These are phyloP conservation scores for Xestia sexstrigata DNA, from an alignment of 2,888 invertebrate species.

Conservation along the genomic window DNA sequence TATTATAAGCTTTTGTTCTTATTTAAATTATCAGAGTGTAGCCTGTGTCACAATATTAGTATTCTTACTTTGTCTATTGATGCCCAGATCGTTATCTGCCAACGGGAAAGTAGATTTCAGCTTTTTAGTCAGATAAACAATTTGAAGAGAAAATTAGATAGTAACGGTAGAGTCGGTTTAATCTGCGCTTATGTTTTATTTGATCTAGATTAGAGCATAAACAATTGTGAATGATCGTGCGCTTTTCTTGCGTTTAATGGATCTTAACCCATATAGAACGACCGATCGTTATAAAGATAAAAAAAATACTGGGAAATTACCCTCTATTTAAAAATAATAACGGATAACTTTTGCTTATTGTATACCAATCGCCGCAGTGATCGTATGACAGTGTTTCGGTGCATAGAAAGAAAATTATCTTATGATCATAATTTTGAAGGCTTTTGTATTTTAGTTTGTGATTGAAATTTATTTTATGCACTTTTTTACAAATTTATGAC, in stretches of 20 bases:
- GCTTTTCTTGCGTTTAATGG: not conserved
- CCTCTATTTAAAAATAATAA: too few relatives aligned
- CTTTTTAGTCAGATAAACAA: slow-evolving; percentile 50
- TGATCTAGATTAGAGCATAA: slow-evolving; percentile 10
- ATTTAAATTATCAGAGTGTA: slow-evolving; percentile 58
- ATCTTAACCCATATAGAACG: too few relatives aligned
- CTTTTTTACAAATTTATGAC: too few relatives aligned
- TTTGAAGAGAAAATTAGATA: slow-evolving; percentile 47
- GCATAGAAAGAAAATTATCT: too few relatives aligned
- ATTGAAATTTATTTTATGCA: too few relatives aligned
- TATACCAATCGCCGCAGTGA: too few relatives aligned
- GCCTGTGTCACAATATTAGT: slow-evolving; percentile 43
- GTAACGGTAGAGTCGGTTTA: slow-evolving; percentile 12
- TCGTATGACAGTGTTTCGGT: too few relatives aligned
- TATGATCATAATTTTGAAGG: too few relatives aligned
- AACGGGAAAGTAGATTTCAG: slow-evolving; percentile 58
- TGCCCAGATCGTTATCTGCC: slow-evolving; percentile 59
- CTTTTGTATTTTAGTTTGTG: too few relatives aligned
- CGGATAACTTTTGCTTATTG: too few relatives aligned
- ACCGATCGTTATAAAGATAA: too few relatives aligned
- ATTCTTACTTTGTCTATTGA: slow-evolving; percentile 50
- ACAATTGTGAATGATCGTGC: not conserved
- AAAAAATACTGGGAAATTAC: too few relatives aligned
- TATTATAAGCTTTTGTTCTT: slow-evolving; percentile 60
- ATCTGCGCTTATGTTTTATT: slow-evolving; percentile 8